phyloP scores from a whole-genome alignment of 2,797 vertebrate genomes.

The Amblyopsis hoosieri region DNA sequence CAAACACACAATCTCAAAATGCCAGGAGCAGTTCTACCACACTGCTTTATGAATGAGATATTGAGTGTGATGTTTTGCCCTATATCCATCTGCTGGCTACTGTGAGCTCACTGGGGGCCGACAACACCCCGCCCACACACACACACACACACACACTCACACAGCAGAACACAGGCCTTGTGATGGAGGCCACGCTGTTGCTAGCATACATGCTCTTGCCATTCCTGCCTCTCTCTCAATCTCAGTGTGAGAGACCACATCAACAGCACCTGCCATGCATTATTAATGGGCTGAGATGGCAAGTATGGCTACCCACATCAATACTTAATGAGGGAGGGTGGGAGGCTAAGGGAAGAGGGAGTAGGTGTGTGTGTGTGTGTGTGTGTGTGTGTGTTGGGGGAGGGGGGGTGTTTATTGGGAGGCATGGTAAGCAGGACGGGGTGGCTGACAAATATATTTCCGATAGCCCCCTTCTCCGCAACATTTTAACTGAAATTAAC shows the following conservation, averaged over 20 bases:
- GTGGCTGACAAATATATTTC: conserved; percentile 68
- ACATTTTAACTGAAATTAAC: conserved; percentile 55
- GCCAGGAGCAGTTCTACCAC: conserved; percentile 49
- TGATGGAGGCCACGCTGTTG: conserved; percentile 62
- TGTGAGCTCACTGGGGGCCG: conserved; percentile 41
- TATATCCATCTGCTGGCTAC: conserved; percentile 67
- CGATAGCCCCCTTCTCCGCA: conserved; percentile 55
- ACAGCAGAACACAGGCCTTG: conserved; percentile 26
- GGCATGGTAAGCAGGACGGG: conserved; percentile 65
- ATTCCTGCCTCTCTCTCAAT: conserved; percentile 80
- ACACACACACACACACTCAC: conserved; percentile 19
- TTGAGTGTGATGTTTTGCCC: conserved; percentile 68
- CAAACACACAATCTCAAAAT: not conserved
- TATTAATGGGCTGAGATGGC: conserved; percentile 98
- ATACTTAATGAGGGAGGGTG: conserved; percentile 91
- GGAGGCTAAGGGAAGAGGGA: conserved; percentile 49
- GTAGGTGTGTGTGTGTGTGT: conserved; percentile 4
- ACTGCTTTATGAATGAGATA: conserved; percentile 64
- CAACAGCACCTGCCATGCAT: conserved; percentile 97
- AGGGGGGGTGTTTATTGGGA: conserved; percentile 26
- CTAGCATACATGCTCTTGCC: conserved; percentile 69
- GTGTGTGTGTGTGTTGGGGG: conserved; percentile 1
- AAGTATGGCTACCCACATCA: conserved; percentile 99
- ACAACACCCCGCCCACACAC: conserved; percentile 8
- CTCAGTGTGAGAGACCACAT: conserved; percentile 98